A percentile compares a stretch with the other conserved stretches of the same genome.
Evolutionary conservation across 2,888 invertebrate genomes (phyloP).

Genomic region (Conomelus anceps): DNA sequence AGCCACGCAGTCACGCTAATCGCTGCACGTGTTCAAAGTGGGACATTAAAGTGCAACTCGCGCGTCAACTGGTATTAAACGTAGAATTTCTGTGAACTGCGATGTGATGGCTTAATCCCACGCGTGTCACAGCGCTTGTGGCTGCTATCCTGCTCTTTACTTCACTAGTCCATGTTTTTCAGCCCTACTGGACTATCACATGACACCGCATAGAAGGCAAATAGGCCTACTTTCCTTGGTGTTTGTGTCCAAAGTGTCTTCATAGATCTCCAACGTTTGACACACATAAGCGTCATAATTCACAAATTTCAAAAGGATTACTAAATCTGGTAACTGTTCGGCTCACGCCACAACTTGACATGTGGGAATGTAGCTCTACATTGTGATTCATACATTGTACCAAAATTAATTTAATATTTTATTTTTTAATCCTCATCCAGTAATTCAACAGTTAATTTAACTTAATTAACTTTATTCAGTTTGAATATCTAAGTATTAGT

Average conservation of each 20-base stretch:
- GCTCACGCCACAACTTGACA: not conserved
- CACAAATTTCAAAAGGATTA: not conserved
- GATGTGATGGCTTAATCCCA: not conserved
- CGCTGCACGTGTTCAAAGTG: not conserved
- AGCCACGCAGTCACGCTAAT: not conserved
- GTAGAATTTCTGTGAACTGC: not conserved
- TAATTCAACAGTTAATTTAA: too few relatives aligned
- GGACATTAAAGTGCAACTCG: not conserved
- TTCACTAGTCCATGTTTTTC: not conserved
- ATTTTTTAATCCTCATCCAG: too few relatives aligned
- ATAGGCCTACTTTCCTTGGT: not conserved
- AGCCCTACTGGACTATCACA: not conserved
- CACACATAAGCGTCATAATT: not conserved
- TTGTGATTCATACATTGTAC: not conserved
- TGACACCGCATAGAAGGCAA: not conserved
- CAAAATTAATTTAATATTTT: too few relatives aligned
- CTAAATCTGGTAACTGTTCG: not conserved
- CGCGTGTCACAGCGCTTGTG: not conserved
- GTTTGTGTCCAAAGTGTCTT: too few relatives aligned
- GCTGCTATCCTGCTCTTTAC: not conserved
- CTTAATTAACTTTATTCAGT: too few relatives aligned
- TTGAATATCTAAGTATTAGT: too few relatives aligned
- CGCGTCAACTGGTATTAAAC: not conserved
- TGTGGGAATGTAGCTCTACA: not conserved
- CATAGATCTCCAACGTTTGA: too few relatives aligned